phyloP scores from a whole-genome alignment of 2,113 vertebrate species.

The Tamias sibiricus region DNA sequence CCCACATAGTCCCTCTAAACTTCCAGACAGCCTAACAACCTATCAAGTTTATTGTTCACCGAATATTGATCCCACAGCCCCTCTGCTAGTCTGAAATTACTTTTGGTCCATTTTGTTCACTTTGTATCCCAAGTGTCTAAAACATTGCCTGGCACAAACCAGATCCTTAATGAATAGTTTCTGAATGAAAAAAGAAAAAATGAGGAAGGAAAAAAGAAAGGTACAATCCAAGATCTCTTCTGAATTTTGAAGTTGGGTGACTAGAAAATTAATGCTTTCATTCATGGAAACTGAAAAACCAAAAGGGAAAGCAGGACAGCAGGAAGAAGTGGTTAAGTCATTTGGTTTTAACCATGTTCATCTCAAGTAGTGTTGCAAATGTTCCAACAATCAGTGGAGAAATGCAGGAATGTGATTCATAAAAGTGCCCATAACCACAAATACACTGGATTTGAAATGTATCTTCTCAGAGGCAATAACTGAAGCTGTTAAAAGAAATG shows the following conservation, averaged over 20 bases:
- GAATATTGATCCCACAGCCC: no score
- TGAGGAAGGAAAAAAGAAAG: neutral
- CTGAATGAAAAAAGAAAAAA: constrained; percentile 28
- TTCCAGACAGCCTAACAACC: no score
- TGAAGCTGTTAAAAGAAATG: neutral
- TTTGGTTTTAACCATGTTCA: neutral
- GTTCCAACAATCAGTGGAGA: neutral
- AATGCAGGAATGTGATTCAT: neutral
- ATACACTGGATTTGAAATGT: neutral
- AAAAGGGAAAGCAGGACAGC: neutral
- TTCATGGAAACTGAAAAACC: neutral
- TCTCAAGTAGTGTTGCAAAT: neutral
- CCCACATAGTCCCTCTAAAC: neutral
- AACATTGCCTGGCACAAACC: neutral
- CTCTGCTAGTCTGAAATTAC: neutral
- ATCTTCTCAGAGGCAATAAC: neutral
- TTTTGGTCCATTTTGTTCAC: neutral
- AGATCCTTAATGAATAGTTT: neutral
- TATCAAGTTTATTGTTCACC: neutral
- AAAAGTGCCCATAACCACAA: neutral
- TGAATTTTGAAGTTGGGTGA: neutral
- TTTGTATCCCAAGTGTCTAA: neutral
- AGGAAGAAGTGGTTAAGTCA: neutral
- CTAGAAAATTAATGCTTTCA: neutral
- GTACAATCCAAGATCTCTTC: neutral